Evolutionary conservation across 1,140 invertebrate genomes (phyloP).

Genomic region (Lanistes nyassanus): DNA sequence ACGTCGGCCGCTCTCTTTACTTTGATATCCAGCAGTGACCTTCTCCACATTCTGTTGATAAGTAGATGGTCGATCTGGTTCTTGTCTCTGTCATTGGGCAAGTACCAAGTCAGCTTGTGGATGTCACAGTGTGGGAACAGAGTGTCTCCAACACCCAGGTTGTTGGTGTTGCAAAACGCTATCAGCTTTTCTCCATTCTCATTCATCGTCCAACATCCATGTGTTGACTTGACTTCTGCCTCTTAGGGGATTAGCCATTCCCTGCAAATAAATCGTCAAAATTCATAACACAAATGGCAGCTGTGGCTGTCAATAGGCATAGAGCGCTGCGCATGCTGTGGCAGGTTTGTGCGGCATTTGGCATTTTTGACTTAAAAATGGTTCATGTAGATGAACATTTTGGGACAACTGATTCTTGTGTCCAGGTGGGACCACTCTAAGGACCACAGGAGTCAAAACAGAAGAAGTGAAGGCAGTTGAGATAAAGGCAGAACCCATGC

Average conservation of each 20-base stretch:
- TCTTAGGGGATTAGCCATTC: too few species aligned
- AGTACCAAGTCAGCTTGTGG: slow-evolving; percentile 35
- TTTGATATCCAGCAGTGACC: slow-evolving; percentile 25
- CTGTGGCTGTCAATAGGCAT: too few species aligned
- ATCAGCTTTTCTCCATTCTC: slow-evolving; percentile 26
- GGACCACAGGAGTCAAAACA: slow-evolving; percentile 57
- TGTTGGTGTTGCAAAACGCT: slow-evolving; percentile 32
- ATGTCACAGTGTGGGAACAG: slow-evolving; percentile 35
- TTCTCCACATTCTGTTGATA: slow-evolving; percentile 37
- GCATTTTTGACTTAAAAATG: too few species aligned
- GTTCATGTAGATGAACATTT: neutral
- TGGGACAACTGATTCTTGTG: neutral
- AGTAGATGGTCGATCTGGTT: slow-evolving; percentile 41
- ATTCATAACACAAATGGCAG: too few species aligned
- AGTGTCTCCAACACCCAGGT: slow-evolving; percentile 34
- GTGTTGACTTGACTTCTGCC: too few species aligned
- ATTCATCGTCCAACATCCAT: too few species aligned
- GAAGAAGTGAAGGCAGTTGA: slow-evolving; percentile 56
- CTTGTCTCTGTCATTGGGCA: slow-evolving; percentile 33
- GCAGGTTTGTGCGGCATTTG: too few species aligned
- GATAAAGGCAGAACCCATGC: slow-evolving; percentile 33
- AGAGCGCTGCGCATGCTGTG: too few species aligned
- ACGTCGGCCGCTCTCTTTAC: neutral
- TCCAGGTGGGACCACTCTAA: slow-evolving; percentile 63
- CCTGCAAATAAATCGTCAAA: too few species aligned